Base-by-base conservation (phyloP, 2,797 vertebrate genomes). In the Paedocypris micromegethes region DNA sequence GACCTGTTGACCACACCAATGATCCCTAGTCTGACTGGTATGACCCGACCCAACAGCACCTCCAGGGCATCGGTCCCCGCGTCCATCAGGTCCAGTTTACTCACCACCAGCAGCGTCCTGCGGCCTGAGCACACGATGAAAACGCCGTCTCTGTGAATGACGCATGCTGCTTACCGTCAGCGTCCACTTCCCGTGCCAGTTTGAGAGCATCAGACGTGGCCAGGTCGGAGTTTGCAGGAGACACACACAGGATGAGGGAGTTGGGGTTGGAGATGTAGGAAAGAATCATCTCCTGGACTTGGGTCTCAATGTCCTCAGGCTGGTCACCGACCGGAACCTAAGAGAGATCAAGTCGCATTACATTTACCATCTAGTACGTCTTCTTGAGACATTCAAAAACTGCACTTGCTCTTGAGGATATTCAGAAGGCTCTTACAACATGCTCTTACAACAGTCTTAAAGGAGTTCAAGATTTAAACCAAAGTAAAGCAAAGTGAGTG, bases 271-370 rank as follows among this genome's bases (percentile, higher is more conserved):
- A 88, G 78, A 93, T 93, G 82, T 94, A 93, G 75, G 90, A 91
- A 79, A 92, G 76, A 75, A 94, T 92, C 92, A 94, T 94, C 73
- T 92, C 90, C 79, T 92, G 90, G 70, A 95, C 91, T 86, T 94
- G 93, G 58, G 83, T 77, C 75, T 94, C 93, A 0, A 94, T 94
- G 79, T 95, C 92, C 57, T 91, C 86, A 67, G 93, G 93, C 80
- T 95, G 93, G 75, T 95, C 93, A 42, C 93, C 93, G 50, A 95
- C 91, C n/a, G 93, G 93, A 75, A 95, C 92, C 91, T 95, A 77
- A 6, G 69, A 76, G 55, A 56, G 66, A n/a, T 51, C 74, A 58
- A 41, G 55, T 52, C 1, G 41, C 4, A 5, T 49, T 5, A 61
- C 5, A 23, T 23, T 23, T 23, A 23, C 23, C 23, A 23, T 23